Conservation (phyloP, 2,888 invertebrate genomes). For the Eristalis arbustorum region DNA sequence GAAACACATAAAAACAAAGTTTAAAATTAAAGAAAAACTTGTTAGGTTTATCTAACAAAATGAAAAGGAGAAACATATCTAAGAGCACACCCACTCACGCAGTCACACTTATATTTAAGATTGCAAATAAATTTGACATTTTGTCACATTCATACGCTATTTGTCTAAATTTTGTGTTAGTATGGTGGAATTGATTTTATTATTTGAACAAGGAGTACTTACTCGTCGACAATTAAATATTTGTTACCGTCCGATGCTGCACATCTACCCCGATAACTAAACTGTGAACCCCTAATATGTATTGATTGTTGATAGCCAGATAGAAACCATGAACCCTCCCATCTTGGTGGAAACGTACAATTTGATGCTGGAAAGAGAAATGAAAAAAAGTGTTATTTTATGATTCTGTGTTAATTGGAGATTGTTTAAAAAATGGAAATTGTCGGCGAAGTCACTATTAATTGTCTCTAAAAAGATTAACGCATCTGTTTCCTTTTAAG, state of each 20-base stretch:
- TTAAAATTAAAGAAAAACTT: constrained; percentile 22
- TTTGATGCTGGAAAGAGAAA: constrained; percentile 81
- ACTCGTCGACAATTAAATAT: constrained; percentile 93
- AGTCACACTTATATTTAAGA: constrained; percentile 15
- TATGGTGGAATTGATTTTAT: not conserved
- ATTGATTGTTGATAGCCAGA: constrained; percentile 93
- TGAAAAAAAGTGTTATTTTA: not conserved
- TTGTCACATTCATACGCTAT: constrained; percentile 47
- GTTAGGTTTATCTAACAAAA: constrained; percentile 22
- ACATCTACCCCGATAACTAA: constrained; percentile 93
- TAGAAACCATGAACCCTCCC: constrained; percentile 95
- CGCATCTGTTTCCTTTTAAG: too few species aligned
- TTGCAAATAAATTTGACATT: constrained; percentile 7
- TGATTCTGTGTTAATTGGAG: too few species aligned
- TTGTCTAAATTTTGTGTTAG: constrained; percentile 4
- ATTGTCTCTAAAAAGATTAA: too few species aligned
- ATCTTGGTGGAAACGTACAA: constrained; percentile 90
- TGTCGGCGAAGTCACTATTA: too few species aligned
- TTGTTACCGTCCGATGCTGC: constrained; percentile 92
- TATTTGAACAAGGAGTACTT: constrained; percentile 81
- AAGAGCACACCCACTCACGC: constrained; percentile 43
- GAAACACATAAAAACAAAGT: constrained; percentile 3
- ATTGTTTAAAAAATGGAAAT: too few species aligned
- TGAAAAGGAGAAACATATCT: constrained; percentile 23
- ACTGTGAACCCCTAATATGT: constrained; percentile 89